Base-by-base conservation (phyloP, 2,888 invertebrate genomes). In the Hirtodrosophila confusa region DNA sequence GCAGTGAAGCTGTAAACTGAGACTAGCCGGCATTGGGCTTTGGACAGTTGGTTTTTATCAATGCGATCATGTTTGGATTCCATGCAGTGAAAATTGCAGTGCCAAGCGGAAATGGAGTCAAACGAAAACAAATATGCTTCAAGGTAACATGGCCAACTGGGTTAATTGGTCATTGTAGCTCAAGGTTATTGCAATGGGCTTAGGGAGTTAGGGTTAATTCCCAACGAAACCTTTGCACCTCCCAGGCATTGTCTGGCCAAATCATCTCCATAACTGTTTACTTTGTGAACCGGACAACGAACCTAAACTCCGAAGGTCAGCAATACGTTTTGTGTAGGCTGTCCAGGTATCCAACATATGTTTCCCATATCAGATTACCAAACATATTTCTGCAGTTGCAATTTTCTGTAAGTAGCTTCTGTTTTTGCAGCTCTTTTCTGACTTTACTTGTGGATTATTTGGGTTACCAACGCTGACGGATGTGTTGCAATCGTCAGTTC, bases 41-140 rank as follows among this genome's bases (percentile, higher is more conserved):
- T 31, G 31, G 27, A 7, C 73, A 64, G 40, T 64, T 69, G 67
- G 70, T 62, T 78, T 84, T 87, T 87, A 80, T 87, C 43, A 78
- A 51, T 55, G 31, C 51, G 33, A 29, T 37, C 33, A 31, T 47
- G 55, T 50, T 62, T 40, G 12, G 48, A 44, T 44, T 56, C 39
- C 51, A 44, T 33, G n/a, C 33, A 40, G 35, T 31, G 33, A 47
- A 70, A 78, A 72, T 3, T 75, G 85, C 80, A 70, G 24, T 53
- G 68, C 44, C 23, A 70, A 67, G 79, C 79, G 74, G 64, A 80
- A 75, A 51, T 69, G 41, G 41, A 56, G 37, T 35, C 17, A 11
- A 33, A 27, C n/a, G 12, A 37, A 40, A 65, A 54, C 56, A 43
- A 41, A 54, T 64, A 12, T 40, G 45, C 50, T 44, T 47, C 78